phyloP scores from a whole-genome alignment of 2,797 vertebrate species.

The Chelon auratus region DNA sequence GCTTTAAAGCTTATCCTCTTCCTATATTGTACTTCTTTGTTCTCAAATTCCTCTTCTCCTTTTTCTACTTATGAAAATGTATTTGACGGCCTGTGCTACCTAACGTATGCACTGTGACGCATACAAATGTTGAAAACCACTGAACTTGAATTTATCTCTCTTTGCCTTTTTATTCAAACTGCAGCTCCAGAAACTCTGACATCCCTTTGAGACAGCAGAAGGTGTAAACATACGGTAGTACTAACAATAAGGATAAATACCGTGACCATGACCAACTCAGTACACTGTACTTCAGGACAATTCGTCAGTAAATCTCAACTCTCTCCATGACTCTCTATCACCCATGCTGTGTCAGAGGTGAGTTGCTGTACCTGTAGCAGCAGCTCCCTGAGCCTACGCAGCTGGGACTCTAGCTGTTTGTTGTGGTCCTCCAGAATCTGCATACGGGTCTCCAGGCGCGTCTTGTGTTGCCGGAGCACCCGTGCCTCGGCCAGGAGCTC shows the following conservation, averaged over 20 bases:
- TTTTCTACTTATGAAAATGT: constrained; percentile 18
- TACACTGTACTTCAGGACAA: background rate
- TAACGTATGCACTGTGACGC: constrained; percentile 2
- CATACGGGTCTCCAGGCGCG: constrained; percentile 96
- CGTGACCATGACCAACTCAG: no score
- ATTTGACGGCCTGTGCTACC: constrained; percentile 2
- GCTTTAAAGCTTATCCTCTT: constrained; percentile 36
- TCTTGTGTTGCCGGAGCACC: constrained; percentile 96
- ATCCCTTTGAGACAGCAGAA: constrained; percentile 7
- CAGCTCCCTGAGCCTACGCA: constrained; percentile 92
- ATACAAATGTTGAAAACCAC: constrained; percentile 36
- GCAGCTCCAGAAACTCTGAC: background rate
- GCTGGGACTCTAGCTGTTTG: constrained; percentile 97
- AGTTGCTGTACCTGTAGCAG: constrained; percentile 92
- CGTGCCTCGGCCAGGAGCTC: constrained; percentile 96
- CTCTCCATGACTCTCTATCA: background rate
- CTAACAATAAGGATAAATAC: no score
- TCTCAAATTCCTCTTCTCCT: constrained; percentile 11
- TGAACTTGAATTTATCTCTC: constrained; percentile 7
- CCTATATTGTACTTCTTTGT: constrained; percentile 16
- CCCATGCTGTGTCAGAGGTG: background rate
- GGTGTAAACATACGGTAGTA: background rate
- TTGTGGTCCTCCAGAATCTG: constrained; percentile 99
- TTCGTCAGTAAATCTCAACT: background rate
- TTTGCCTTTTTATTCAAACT: constrained; percentile 11